A percentile compares a stretch with the other conserved stretches of the same genome.
Evolutionary conservation across 2,888 invertebrate species (phyloP).

Genomic region (Zygaena filipendulae): DNA sequence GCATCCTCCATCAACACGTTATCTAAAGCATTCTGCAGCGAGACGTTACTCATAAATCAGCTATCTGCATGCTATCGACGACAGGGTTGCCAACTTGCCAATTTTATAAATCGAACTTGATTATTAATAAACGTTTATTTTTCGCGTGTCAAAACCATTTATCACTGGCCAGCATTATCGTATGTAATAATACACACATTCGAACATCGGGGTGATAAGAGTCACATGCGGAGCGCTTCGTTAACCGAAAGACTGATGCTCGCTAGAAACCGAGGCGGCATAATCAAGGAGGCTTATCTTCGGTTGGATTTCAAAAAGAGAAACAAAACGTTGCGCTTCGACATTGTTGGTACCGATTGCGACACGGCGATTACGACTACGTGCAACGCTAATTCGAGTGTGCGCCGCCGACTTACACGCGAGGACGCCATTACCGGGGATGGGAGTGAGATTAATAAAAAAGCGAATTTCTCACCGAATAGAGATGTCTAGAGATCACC

Average conservation of each 20-base stretch:
- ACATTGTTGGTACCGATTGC: slow-evolving; percentile 46
- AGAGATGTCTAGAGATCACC: slow-evolving; percentile 26
- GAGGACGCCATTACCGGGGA: slow-evolving; percentile 37
- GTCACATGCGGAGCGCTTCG: slow-evolving; percentile 13
- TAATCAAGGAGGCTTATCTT: slow-evolving; percentile 40
- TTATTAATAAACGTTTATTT: slow-evolving; percentile 10
- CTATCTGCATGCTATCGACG: slow-evolving; percentile 19
- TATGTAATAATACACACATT: slow-evolving; percentile 2
- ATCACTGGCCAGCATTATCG: neutral
- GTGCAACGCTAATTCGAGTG: slow-evolving; percentile 43
- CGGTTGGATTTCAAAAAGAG: slow-evolving; percentile 24
- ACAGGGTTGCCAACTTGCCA: slow-evolving; percentile 31
- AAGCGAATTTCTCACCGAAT: too few species aligned
- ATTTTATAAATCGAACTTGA: slow-evolving; percentile 7
- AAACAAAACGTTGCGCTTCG: slow-evolving; percentile 30
- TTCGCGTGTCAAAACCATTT: too few species aligned
- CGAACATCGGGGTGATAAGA: slow-evolving; percentile 13
- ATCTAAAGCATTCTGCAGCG: slow-evolving; percentile 29
- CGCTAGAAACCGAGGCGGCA: slow-evolving; percentile 31
- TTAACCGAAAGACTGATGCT: slow-evolving; percentile 31
- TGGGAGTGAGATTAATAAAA: slow-evolving; percentile 19
- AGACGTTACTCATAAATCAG: slow-evolving; percentile 22
- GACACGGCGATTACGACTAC: slow-evolving; percentile 37
- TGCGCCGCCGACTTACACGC: slow-evolving; percentile 42
- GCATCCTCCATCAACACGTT: slow-evolving; percentile 43